Base-by-base conservation (phyloP, 2,888 invertebrate genomes). In the Drosophila rellima region DNA sequence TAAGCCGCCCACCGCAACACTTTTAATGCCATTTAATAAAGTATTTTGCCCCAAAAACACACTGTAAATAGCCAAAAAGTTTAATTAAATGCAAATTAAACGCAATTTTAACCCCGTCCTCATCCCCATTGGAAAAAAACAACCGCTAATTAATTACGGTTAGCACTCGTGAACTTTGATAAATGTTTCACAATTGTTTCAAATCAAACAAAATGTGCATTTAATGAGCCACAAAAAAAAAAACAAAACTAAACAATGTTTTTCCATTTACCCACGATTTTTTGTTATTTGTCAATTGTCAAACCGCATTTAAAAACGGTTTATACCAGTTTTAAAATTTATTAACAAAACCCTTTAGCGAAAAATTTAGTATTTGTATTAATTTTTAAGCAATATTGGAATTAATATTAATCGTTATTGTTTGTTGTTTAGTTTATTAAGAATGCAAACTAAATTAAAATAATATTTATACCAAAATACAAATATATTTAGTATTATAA, bases 11-110 rank as follows among this genome's bases (percentile, higher is more conserved):
- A 17, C 20, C 26, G 18, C 42, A 57, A 26, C 62, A 57, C 59
- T 61, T 63, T 69, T 56, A 75, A 75, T 79, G 52, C 47, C 59
- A 57, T 66, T 72, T 45, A 77, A 65, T 65, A 61, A 51, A 57
- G 50, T 57, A n/a, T 29, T 52, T 50, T 39, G 23, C 10, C 4
- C n/a, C 35, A 26, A 26, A 18, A 7, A 45, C 11, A 56, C 45
- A 13, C 35, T 15, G 13, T 11, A 59, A 72, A 48, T 55, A 26
- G 42, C n/a, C 42, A 50, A 51, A 59, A 65, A 61, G 67, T 73
- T 66, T 66, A 73, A 80, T 82, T 76, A 70, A 74, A 64, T 54
- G 48, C 60, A 68, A 68, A 76, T 70, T 68, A 50, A 65, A 62
- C 33, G 20, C 45, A 55, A 42, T 60, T 63, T 45, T 42, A 44